A percentile compares a stretch with the other conserved stretches of the same genome.
Conservation (phyloP, 2,888 invertebrate genomes). For the Coelopa pilipes region DNA sequence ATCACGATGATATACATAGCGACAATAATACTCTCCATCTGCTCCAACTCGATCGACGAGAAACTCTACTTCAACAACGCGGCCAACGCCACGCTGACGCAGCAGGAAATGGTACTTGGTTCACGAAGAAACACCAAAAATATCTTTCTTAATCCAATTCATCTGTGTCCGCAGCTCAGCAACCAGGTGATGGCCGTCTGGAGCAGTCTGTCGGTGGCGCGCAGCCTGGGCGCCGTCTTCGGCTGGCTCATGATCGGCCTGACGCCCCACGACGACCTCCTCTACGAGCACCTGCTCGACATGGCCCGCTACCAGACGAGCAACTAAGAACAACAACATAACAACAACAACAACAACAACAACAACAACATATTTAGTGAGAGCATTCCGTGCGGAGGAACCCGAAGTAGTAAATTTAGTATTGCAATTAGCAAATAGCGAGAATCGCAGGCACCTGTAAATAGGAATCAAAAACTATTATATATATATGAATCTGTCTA, state of each 20-base stretch:
- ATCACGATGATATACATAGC: conserved; percentile 67
- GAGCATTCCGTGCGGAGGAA: too few relatives aligned
- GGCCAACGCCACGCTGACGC: conserved; percentile 61
- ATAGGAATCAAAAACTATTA: too few relatives aligned
- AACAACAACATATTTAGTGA: background rate
- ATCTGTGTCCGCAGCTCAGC: conserved; percentile 59
- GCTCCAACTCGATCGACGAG: conserved; percentile 66
- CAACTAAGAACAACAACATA: conserved; percentile 55
- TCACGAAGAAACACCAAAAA: background rate
- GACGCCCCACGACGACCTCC: conserved; percentile 68
- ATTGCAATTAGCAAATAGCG: too few relatives aligned
- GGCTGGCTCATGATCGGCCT: conserved; percentile 71
- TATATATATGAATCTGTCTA: too few relatives aligned
- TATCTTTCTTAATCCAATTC: background rate
- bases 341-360: background rate
- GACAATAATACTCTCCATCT: conserved; percentile 66
- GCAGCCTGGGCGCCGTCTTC: conserved; percentile 69
- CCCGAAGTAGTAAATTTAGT: too few relatives aligned
- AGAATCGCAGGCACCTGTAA: too few relatives aligned
- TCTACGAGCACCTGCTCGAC: conserved; percentile 68
- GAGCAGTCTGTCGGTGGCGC: conserved; percentile 70
- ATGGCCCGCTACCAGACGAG: conserved; percentile 67
- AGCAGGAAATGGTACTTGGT: conserved; percentile 63
- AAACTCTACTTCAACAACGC: conserved; percentile 62
- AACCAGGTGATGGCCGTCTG: conserved; percentile 68